Conservation (phyloP, 2,797 vertebrate genomes). For the Lates japonicus region DNA sequence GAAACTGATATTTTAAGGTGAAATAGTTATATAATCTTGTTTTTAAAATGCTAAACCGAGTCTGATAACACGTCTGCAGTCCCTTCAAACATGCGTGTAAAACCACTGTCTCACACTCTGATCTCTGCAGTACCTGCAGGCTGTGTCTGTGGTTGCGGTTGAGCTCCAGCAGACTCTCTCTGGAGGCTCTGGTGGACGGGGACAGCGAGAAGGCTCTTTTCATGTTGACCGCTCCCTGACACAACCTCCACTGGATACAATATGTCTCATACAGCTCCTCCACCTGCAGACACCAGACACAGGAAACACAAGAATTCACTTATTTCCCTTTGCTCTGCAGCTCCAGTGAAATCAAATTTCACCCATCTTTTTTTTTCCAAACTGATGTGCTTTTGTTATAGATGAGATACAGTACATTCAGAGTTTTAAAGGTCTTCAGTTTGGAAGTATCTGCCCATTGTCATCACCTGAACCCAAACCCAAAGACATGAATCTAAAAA, state of each 20-base stretch:
- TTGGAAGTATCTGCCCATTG: background rate
- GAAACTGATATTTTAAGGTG: too few relatives aligned
- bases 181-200: conserved; percentile 91
- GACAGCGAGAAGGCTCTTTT: conserved; percentile 91
- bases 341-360: background rate
- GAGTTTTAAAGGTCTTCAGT: background rate
- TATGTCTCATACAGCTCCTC: conserved; percentile 96
- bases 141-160: conserved; percentile 92
- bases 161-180: conserved; percentile 95
- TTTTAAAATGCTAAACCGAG: too few relatives aligned
- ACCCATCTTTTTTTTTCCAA: background rate
- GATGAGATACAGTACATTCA: background rate
- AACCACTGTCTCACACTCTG: background rate
- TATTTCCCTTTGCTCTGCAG: background rate
- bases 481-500: background rate
- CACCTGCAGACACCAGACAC: conserved; percentile 83
- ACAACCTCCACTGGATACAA: conserved; percentile 93
- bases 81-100: background rate
- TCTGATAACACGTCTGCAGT: background rate
- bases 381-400: background rate
- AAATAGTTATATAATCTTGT: too few relatives aligned
- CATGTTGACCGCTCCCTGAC: conserved; percentile 95
- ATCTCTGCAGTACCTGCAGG: conserved; percentile 85
- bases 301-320: background rate
- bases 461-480: background rate